Evolutionary conservation across 2,888 invertebrate species (phyloP), one percentile per base, ranked within the genome.

Genomic region (Mycalesis mineus): DNA sequence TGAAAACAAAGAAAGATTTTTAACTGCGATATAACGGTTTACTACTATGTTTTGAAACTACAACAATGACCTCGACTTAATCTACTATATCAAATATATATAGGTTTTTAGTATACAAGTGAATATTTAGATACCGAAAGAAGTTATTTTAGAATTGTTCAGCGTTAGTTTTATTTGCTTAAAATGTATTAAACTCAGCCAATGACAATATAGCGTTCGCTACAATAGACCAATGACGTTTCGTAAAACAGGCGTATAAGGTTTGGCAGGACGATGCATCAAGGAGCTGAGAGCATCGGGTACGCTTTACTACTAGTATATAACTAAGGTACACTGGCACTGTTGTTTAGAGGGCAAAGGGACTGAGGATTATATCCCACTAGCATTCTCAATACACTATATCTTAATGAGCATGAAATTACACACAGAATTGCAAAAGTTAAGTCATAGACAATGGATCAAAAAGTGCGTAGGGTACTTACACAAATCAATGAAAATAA

Each of bases 341-440:
- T 65, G 67, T 64, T 33, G 13, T 13, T 39, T 65, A 61, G 65
- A 58, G 67, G 68, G 61, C 61, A 60, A 60, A 66, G 58, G 67
- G 68, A 59, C 62, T 59, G 55, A 72, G 73, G 73, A 69, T 69
- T 74, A 76, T 75, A 80, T 79, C 77, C 77, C 80, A 80, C 86
- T 88, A 88, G 88, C 88, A 88, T 88, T 88, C 88, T 88, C 88
- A 86, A 82, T 82, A 82, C 82, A 82, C 85, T 87, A 36, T 36
- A 87, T 65, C 77, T 75, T 81, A 83, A 78, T 80, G 86, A 88
- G 88, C 87, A 86, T 88, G 84, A 88, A 88, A 88, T 88, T 84
- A 86, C 87, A 73, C 73, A 13, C 74, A 69, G 22, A 22, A 22
- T 22, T 22, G 22, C 5, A 22, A 22, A 22, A 22, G n/a, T 22